phyloP scores from a whole-genome alignment of 2,888 invertebrate genomes.

The Trissolcus brochymenae region DNA sequence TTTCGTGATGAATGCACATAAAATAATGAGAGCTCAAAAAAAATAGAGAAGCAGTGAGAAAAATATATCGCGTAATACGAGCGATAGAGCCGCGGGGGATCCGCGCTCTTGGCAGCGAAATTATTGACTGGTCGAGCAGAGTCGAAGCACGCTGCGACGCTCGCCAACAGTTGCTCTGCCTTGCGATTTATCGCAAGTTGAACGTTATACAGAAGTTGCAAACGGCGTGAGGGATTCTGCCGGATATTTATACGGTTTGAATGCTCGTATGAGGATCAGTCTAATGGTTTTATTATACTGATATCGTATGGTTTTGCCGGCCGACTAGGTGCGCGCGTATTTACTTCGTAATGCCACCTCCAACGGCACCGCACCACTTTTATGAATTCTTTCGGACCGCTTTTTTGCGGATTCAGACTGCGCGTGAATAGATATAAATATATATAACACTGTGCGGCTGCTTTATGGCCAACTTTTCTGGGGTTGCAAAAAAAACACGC shows the following conservation, averaged over 20 bases:
- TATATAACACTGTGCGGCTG: conserved; percentile 24
- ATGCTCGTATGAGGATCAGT: conserved; percentile 76
- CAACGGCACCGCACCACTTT: conserved; percentile 37
- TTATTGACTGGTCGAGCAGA: conserved; percentile 57
- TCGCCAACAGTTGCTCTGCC: conserved; percentile 52
- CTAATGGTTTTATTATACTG: conserved; percentile 77
- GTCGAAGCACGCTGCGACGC: conserved; percentile 2
- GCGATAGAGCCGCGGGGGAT: conserved; percentile 70
- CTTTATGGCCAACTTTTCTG: conserved; percentile 35
- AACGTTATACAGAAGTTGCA: conserved; percentile 74
- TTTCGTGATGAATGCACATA: conserved; percentile 71
- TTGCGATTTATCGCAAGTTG: conserved; percentile 74
- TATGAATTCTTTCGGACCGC: conserved; percentile 45
- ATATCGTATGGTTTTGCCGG: conserved; percentile 63
- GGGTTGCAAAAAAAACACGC: not conserved
- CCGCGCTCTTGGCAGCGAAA: conserved; percentile 60
- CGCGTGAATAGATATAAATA: conserved; percentile 40
- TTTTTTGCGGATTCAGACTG: conserved; percentile 42
- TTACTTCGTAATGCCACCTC: conserved; percentile 57
- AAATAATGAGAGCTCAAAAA: conserved; percentile 72
- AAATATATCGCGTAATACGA: conserved; percentile 71
- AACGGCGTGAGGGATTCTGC: conserved; percentile 73
- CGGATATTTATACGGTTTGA: conserved; percentile 76
- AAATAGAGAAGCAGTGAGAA: conserved; percentile 60
- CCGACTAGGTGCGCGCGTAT: conserved; percentile 56